A percentile compares a stretch with the other conserved stretches of the same genome.
These are phyloP conservation scores for Scartelaos histophorus DNA, from an alignment of 2,113 vertebrate species.

Conservation along the genomic window DNA sequence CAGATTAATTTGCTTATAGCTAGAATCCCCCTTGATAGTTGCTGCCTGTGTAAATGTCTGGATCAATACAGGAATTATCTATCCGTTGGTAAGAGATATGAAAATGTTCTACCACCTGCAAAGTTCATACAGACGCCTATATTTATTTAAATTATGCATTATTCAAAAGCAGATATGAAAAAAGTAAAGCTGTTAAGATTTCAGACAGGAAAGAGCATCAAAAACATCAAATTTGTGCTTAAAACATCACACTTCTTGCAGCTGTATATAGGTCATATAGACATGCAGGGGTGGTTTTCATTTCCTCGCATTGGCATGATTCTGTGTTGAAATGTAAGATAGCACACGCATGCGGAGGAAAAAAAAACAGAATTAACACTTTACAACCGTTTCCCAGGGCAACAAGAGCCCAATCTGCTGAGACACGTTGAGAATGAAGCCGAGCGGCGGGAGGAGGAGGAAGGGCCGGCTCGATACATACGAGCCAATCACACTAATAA, in stretches of 20 bases:
- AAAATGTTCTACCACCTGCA: background rate
- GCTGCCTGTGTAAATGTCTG: too few relatives aligned
- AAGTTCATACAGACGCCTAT: background rate
- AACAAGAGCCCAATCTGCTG: conserved; percentile 58
- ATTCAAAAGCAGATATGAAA: background rate
- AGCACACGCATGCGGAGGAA: conserved; percentile 29
- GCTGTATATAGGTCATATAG: conserved; percentile 60
- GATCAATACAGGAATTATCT: too few relatives aligned
- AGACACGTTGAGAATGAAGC: conserved; percentile 49
- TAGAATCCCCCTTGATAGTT: too few relatives aligned
- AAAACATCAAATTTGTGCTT: background rate
- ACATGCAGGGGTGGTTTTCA: conserved; percentile 28
- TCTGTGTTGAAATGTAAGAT: conserved; percentile 38
- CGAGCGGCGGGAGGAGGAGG: conserved; percentile 18
- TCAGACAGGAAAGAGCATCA: background rate
- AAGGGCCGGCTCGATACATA: conserved; percentile 35
- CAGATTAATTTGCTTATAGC: too few relatives aligned
- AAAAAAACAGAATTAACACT: conserved; percentile 29
- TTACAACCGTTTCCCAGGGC: conserved; percentile 65
- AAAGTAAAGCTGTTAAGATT: background rate
- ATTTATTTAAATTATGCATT: conserved; percentile 10
- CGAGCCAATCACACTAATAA: conserved; percentile 29
- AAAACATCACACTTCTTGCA: background rate
- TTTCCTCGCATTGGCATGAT: conserved; percentile 15
- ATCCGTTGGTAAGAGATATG: too few relatives aligned